Conservation (phyloP, 2,888 invertebrate species). For the Octonoba sinensis region DNA sequence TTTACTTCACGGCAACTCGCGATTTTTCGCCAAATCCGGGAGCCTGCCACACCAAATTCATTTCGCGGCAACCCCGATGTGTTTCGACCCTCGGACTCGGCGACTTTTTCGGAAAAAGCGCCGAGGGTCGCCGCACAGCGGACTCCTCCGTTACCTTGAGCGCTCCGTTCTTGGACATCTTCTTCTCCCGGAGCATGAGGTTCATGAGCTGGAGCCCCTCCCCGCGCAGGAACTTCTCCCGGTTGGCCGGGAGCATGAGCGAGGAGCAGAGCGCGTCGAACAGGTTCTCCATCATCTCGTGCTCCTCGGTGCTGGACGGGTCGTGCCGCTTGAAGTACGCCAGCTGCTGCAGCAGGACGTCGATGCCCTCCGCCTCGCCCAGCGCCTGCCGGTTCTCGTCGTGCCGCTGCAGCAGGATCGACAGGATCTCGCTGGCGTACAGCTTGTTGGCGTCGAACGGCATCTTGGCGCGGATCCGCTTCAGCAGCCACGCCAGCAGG, state of each 20-base stretch:
- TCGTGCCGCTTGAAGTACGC: slow-evolving; percentile 96
- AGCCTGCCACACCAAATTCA: too few species aligned
- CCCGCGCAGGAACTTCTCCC: slow-evolving; percentile 92
- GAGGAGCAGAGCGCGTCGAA: slow-evolving; percentile 96
- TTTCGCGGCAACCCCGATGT: too few species aligned
- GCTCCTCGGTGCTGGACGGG: slow-evolving; percentile 90
- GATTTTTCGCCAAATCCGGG: too few species aligned
- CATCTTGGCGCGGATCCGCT: slow-evolving; percentile 84
- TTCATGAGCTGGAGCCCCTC: slow-evolving; percentile 99
- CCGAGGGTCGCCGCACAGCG: too few species aligned
- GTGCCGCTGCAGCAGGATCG: slow-evolving; percentile 92
- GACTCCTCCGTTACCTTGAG: too few species aligned
- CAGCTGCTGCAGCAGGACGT: slow-evolving; percentile 92
- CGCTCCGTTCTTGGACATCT: slow-evolving; percentile 94
- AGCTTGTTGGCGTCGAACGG: slow-evolving; percentile 96
- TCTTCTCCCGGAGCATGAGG: slow-evolving; percentile 97
- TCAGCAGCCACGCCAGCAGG: slow-evolving; percentile 90
- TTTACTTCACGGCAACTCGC: too few species aligned
- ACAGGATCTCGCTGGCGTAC: slow-evolving; percentile 95
- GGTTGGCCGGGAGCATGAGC: slow-evolving; percentile 87
- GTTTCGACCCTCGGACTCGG: too few species aligned
- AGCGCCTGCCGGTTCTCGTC: slow-evolving; percentile 76
- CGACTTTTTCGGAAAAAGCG: too few species aligned
- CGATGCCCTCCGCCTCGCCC: slow-evolving; percentile 96
- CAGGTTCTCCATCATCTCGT: slow-evolving; percentile 98